These are phyloP conservation scores for Zootermopsis nevadensis DNA, from an alignment of 2,888 invertebrate species.

Conservation along the genomic window DNA sequence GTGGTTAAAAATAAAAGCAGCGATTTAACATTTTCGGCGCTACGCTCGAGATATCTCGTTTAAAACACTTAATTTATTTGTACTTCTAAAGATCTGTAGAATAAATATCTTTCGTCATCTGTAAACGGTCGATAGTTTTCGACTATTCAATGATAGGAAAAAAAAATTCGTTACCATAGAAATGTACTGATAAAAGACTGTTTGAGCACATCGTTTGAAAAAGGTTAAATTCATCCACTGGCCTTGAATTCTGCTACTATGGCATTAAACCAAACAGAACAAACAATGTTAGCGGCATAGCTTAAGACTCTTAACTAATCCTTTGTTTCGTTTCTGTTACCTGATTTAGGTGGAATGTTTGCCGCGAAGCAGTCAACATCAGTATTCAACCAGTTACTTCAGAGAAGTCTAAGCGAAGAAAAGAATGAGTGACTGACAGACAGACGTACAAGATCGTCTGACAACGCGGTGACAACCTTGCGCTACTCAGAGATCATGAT, in stretches of 20 bases:
- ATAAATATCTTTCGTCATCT: too few species aligned
- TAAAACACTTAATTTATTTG: too few species aligned
- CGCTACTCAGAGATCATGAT: conserved; percentile 20
- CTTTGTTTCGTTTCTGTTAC: not conserved
- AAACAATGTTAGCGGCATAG: not conserved
- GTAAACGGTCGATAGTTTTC: too few species aligned
- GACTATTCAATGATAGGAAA: too few species aligned
- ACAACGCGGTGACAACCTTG: not conserved
- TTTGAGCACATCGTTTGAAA: too few species aligned
- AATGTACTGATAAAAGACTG: too few species aligned
- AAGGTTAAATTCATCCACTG: not conserved
- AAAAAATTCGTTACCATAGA: too few species aligned
- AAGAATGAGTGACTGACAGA: not conserved
- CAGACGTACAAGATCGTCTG: not conserved
- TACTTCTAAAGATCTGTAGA: too few species aligned
- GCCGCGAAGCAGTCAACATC: not conserved
- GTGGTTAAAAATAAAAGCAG: too few species aligned
- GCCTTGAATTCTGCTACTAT: not conserved
- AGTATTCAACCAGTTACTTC: not conserved
- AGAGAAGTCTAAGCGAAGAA: not conserved
- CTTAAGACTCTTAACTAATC: not conserved
- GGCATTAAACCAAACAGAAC: not conserved
- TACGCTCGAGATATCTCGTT: too few species aligned
- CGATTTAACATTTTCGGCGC: too few species aligned
- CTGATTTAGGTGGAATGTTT: conserved; percentile 18